phyloP scores from a whole-genome alignment of 2,113 vertebrate genomes.

The Cranoglanis bouderius region DNA sequence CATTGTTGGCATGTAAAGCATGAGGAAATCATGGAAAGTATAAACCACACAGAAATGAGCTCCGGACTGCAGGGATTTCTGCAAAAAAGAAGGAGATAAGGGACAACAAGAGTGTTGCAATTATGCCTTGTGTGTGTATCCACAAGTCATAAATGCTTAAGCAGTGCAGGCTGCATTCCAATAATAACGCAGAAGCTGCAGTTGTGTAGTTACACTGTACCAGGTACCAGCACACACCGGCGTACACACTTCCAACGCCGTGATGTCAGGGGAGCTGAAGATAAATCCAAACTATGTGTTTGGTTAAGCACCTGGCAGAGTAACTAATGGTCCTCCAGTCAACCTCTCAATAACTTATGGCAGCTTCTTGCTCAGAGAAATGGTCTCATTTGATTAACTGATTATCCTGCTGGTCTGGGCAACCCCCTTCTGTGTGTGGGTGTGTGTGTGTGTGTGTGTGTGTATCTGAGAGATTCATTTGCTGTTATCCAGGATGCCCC shows the following conservation, averaged over 20 bases:
- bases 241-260: slow-evolving; percentile 44
- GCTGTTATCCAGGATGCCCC: slow-evolving; percentile 44
- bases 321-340: slow-evolving; percentile 46
- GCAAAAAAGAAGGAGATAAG: background rate
- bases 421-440: background rate
- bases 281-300: slow-evolving; percentile 64
- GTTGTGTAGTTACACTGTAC: slow-evolving; percentile 57
- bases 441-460: background rate
- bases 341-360: slow-evolving; percentile 54
- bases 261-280: slow-evolving; percentile 54
- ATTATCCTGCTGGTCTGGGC: slow-evolving; percentile 38
- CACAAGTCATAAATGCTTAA: slow-evolving; percentile 7
- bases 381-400: slow-evolving; percentile 50
- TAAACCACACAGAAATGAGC: slow-evolving; percentile 27
- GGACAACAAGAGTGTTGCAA: background rate
- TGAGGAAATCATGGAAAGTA: slow-evolving; percentile 14
- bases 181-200: background rate
- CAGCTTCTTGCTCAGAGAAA: slow-evolving; percentile 45
- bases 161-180: slow-evolving; percentile 16
- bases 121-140: background rate
- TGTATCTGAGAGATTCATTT: slow-evolving; percentile 42
- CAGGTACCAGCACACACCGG: slow-evolving; percentile 68
- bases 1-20: slow-evolving; percentile 28
- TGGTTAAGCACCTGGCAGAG: slow-evolving; percentile 57
- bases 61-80: background rate